Evolutionary conservation across 1,140 invertebrate species (phyloP).

Genomic region (Drosophila pallidifrons): DNA sequence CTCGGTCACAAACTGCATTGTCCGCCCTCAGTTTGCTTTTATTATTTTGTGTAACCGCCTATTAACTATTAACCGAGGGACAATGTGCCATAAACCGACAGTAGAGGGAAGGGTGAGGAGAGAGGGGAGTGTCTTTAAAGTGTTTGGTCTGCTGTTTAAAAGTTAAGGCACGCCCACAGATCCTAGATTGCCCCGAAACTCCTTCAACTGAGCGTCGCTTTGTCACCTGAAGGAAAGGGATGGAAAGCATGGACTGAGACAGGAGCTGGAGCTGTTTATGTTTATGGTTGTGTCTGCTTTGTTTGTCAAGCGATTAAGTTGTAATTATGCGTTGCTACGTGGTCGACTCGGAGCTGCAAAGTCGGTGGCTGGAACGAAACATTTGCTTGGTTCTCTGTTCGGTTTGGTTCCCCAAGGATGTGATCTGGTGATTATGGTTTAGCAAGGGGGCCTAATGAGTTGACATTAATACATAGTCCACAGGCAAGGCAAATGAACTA

Average conservation of each 20-base stretch:
- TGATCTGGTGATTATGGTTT: conserved; percentile 61
- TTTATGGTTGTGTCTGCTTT: conserved; percentile 71
- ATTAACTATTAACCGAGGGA: conserved; percentile 74
- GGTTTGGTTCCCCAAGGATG: conserved; percentile 34
- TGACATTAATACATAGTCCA: conserved; percentile 61
- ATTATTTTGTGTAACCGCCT: conserved; percentile 36
- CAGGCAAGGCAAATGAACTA: conserved; percentile 25
- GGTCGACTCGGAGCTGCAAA: conserved; percentile 38
- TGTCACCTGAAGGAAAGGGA: conserved; percentile 33
- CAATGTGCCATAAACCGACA: conserved; percentile 47
- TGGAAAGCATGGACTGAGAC: background rate
- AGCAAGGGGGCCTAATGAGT: conserved; percentile 68
- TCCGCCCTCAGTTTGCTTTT: conserved; percentile 32
- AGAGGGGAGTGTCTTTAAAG: conserved; percentile 56
- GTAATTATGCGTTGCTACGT: conserved; percentile 80
- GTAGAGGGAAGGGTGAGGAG: background rate
- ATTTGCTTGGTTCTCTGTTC: background rate
- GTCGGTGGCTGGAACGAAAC: conserved; percentile 2
- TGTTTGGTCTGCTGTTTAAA: conserved; percentile 69
- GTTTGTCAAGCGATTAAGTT: conserved; percentile 81
- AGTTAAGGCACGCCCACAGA: conserved; percentile 58
- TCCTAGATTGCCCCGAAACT: conserved; percentile 15
- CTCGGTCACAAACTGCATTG: conserved; percentile 14
- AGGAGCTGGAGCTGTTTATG: conserved; percentile 52
- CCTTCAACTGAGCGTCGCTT: background rate